phyloP scores from a whole-genome alignment of 2,113 vertebrate species.

The Falco punctatus region DNA sequence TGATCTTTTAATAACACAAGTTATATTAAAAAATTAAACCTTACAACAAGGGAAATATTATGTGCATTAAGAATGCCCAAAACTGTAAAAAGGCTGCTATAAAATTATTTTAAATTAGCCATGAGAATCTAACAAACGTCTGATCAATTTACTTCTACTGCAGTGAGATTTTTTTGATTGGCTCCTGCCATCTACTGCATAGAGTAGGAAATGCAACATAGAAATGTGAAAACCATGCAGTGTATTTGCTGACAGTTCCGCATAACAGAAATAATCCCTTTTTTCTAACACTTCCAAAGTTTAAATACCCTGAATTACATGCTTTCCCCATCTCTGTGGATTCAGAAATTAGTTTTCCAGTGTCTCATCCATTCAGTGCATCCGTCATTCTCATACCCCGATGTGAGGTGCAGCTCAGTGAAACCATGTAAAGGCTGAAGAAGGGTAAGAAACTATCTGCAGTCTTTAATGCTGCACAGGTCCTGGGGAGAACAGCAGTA shows the following conservation, averaged over 20 bases:
- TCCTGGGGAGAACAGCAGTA: neutral
- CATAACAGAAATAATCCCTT: neutral
- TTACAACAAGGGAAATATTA: neutral
- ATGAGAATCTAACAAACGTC: neutral
- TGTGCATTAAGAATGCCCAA: neutral
- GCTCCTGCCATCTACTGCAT: slow-evolving; percentile 59
- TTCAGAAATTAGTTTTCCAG: neutral
- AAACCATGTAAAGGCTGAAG: neutral
- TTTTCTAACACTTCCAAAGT: neutral
- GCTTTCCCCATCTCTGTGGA: neutral
- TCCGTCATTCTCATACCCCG: neutral
- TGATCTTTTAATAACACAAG: slow-evolving; percentile 41
- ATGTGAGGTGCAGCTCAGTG: neutral
- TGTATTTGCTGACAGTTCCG: neutral
- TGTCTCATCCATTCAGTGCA: neutral
- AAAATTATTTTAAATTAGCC: slow-evolving; percentile 44
- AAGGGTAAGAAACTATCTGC: neutral
- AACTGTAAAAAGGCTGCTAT: neutral
- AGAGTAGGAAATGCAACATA: neutral
- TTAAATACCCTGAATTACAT: neutral
- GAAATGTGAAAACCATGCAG: neutral
- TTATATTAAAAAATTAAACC: slow-evolving; percentile 33
- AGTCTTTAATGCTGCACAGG: neutral
- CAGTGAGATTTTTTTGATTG: slow-evolving; percentile 10
- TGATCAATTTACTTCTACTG: neutral